phyloP scores from a whole-genome alignment of 2,797 vertebrate species.

The Todus mexicanus region DNA sequence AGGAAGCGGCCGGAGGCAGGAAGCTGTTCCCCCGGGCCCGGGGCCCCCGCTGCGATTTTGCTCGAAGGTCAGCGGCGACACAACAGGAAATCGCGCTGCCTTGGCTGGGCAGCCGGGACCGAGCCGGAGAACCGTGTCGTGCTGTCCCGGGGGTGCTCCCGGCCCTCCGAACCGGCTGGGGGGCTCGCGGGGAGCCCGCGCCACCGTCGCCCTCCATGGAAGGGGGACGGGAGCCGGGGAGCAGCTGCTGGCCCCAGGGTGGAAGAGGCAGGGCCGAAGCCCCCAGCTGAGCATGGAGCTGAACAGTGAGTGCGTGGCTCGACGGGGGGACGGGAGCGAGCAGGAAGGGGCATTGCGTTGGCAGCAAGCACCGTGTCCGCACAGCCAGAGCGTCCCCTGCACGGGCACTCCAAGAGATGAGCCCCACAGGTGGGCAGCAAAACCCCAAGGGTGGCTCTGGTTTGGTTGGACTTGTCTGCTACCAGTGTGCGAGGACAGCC shows the following conservation, averaged over 20 bases:
- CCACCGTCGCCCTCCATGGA: constrained; percentile 70
- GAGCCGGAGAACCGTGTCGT: not conserved
- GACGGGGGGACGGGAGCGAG: not conserved
- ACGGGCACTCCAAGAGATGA: not conserved
- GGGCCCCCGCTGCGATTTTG: constrained; percentile 5
- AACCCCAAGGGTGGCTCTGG: not conserved
- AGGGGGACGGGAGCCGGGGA: constrained; percentile 58
- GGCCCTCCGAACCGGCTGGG: not conserved
- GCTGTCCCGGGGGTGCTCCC: not conserved
- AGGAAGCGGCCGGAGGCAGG: constrained; percentile 60
- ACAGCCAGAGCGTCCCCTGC: fast-evolving
- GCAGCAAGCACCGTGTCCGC: not conserved
- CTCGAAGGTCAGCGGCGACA: constrained; percentile 60
- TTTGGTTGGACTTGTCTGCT: not conserved
- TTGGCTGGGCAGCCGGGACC: not conserved
- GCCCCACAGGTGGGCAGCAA: not conserved
- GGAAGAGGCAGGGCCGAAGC: constrained; percentile 65
- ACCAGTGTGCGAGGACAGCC: fast-evolving
- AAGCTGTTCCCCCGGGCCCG: constrained; percentile 42
- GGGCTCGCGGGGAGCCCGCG: not conserved
- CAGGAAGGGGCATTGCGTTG: not conserved
- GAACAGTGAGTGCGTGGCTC: constrained; percentile 68
- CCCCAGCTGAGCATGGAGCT: constrained; percentile 73
- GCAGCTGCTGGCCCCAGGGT: constrained; percentile 51
- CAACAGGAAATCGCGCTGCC: constrained; percentile 66